Percentiles rank a stretch among this genome's conserved stretches.
Evolutionary conservation across 37 sponge, comb jelly and placozoan genomes (phyloP).

Genomic region (Bolinopsis microptera): DNA sequence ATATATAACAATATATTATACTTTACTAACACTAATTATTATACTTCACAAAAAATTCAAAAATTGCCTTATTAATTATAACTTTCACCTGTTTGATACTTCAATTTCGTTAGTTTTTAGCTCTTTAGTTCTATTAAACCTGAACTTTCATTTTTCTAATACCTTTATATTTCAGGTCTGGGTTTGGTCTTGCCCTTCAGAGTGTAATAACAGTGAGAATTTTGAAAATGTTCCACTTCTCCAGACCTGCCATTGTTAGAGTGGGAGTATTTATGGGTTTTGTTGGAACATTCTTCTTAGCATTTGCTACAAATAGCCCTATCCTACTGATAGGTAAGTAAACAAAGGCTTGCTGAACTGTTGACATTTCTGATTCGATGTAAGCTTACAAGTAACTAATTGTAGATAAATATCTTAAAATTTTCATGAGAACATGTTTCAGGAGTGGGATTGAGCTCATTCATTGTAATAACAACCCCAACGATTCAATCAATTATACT

Average conservation of each 20-base stretch:
- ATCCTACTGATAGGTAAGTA: constrained; percentile 16
- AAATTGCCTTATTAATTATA: too few species aligned
- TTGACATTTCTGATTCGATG: background rate
- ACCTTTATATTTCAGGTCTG: too few species aligned
- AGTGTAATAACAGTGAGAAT: constrained; percentile 10
- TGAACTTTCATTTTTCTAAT: too few species aligned
- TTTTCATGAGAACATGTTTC: background rate
- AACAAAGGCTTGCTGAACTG: too few species aligned
- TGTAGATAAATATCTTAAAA: too few species aligned
- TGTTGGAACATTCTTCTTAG: constrained; percentile 55
- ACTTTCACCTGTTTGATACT: too few species aligned
- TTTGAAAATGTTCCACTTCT: constrained; percentile 31
- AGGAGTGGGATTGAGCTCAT: constrained; percentile 17
- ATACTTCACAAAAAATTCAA: too few species aligned
- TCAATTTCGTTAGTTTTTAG: too few species aligned
- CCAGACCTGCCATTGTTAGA: constrained; percentile 11
- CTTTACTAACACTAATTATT: too few species aligned
- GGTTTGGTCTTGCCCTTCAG: constrained; percentile 8
- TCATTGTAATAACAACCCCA: background rate
- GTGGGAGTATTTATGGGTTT: constrained; percentile 32
- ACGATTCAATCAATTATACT: constrained; percentile 34
- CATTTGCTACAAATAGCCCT: constrained; percentile 7
- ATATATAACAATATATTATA: too few species aligned
- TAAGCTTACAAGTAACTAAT: too few species aligned
- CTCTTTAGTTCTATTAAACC: too few species aligned